phyloP scores from a whole-genome alignment of 2,888 invertebrate species.

The Tachystola acroxantha region DNA sequence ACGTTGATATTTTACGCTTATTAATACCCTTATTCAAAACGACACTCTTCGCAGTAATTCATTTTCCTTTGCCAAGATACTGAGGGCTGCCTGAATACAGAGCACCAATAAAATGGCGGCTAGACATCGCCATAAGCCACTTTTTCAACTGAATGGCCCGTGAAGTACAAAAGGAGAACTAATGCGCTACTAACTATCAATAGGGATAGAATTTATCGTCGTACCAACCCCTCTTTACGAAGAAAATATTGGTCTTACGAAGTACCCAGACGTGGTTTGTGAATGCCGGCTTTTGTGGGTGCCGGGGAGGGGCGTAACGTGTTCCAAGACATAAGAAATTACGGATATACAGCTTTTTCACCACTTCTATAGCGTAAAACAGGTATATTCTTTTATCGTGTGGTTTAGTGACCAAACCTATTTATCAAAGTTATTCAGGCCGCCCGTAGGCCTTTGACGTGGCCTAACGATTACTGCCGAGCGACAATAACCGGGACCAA shows the following conservation, averaged over 20 bases:
- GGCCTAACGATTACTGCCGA: no score
- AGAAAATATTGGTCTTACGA: constrained; percentile 74
- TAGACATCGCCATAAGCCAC: constrained; percentile 42
- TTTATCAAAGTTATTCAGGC: no score
- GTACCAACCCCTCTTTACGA: constrained; percentile 58
- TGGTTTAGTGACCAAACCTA: no score
- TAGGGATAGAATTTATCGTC: constrained; percentile 68
- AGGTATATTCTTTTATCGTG: no score
- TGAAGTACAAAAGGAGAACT: constrained; percentile 64
- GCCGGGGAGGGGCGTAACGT: constrained; percentile 19
- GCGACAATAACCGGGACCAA: no score
- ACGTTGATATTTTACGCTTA: no score
- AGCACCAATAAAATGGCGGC: constrained; percentile 30
- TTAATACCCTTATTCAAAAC: no score
- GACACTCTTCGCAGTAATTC: no score
- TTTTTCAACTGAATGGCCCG: constrained; percentile 61
- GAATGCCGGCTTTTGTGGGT: constrained; percentile 61
- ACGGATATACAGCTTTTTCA: no score
- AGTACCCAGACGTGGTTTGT: constrained; percentile 70
- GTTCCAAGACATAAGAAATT: constrained; percentile 19
- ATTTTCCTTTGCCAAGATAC: no score
- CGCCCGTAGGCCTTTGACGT: no score
- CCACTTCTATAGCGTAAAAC: no score
- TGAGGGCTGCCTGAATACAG: constrained; percentile 2
- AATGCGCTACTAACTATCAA: constrained; percentile 73